Conservation (phyloP, 1,140 invertebrate species). For the Onthophagus taurus region DNA sequence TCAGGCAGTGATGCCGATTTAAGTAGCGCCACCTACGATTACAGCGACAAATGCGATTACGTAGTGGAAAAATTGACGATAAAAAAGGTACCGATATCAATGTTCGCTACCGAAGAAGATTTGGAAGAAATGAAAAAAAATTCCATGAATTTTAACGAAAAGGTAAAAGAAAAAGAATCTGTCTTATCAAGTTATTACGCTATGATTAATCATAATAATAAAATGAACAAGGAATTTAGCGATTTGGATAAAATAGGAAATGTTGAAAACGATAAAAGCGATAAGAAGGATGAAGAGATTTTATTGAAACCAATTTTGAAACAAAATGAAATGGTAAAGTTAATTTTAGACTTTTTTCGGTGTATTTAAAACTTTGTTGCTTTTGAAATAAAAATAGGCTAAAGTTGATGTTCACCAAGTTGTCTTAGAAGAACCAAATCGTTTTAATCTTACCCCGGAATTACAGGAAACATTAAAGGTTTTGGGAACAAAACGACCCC, state of each 20-base stretch:
- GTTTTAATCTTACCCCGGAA: constrained; percentile 4
- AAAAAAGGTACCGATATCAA: constrained; percentile 11
- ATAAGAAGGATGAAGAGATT: neutral
- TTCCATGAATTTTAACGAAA: neutral
- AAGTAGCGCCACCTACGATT: neutral
- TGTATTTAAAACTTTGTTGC: neutral
- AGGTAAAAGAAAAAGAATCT: neutral
- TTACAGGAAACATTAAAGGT: constrained; percentile 10
- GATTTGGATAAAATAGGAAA: neutral
- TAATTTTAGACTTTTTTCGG: neutral
- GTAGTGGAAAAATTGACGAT: constrained; percentile 14
- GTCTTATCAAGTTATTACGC: neutral
- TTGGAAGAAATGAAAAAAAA: constrained; percentile 9
- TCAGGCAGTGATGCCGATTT: constrained; percentile 7
- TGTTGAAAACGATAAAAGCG: neutral
- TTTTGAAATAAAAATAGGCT: neutral
- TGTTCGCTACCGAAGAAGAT: constrained; percentile 13
- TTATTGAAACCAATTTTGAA: neutral
- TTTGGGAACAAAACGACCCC: constrained; percentile 2
- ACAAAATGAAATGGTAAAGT: neutral
- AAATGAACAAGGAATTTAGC: too few species aligned
- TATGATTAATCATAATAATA: too few species aligned
- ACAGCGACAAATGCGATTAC: constrained; percentile 12
- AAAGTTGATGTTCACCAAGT: constrained; percentile 5
- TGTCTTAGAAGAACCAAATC: constrained; percentile 2